Evolutionary conservation across 2,113 vertebrate species (phyloP), one percentile per base, ranked within the genome.

Genomic region (Zingel zingel): DNA sequence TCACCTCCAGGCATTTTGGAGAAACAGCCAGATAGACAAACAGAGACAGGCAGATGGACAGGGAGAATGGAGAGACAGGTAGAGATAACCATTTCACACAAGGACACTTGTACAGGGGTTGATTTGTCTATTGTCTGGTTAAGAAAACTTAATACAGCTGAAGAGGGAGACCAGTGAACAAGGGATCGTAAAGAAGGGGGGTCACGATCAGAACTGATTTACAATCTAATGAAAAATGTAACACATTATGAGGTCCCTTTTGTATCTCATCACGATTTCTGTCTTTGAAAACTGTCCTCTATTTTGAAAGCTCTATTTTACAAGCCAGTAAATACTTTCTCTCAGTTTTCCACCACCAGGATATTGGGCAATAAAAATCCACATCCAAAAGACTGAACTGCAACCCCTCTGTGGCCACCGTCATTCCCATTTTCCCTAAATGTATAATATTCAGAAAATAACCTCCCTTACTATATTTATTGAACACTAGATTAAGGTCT

Each of bases 381-480:
- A 78, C 79, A 81, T 78, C 59, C 30, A 85, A 77, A 58, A 62
- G 53, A 88, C 88, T 88, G 85, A 86, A 69, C 70, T 69, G 36
- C 51, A 58, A 27, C 63, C 68, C 48, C 39, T 79, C 70, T 36
- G 33, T 79, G 53, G 5, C 47, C 53, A 1, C 53, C 36, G 7
- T 83, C 68, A 77, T 79, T 87, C 71, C 68, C 16, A 19, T 77
- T 77, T 45, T 65, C 15, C 4, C 3, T 27, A n/a, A 69, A 78
- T 71, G 74, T 81, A 57, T 57, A 77, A 56, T 59, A 69, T 89
- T 82, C 27, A 33, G 3, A 70, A 63, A 68, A 47, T 54, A 68
- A 71, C 21, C 64, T 62, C 75, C 64, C 65, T 4, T 21, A 36
- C 54, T 12, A 67, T 94, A 92, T 93, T 94, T 93, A 92, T 92